Base-by-base conservation (phyloP, 2,888 invertebrate genomes). In the Ethmia dodecea region DNA sequence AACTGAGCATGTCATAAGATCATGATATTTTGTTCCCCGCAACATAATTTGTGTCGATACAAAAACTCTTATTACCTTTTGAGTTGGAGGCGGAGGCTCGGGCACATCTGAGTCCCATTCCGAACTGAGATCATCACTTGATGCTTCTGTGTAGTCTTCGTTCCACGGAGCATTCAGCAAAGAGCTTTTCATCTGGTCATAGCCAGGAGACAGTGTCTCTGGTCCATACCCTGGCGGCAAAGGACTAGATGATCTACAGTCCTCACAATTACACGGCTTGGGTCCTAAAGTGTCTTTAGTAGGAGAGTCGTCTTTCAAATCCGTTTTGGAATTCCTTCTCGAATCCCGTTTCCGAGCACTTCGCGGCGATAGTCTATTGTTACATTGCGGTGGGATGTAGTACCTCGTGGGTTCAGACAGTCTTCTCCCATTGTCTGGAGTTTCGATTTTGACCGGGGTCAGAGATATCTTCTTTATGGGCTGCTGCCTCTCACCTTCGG, bases 81-180 rank as follows among this genome's bases (percentile, higher is more conserved):
- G 73, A 42, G 69, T 71, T 15, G 83, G 79, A 15, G 78, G 77
- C 15, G 76, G 69, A 1, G 83, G 83, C 34, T 91, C 91, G 10
- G 90, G 88, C 5, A 90, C 92, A 73, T 95, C 95, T 1, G 94
- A 94, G 65, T 96, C 95, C 95, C 96, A 96, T 63, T 96, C 96
- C 9, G 95, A 95, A 69, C 94, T 95, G 42, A 96, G 89, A 73
- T 96, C 96, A 71, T 96, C 96, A 64, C 94, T 94, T 49, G 94
- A 94, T n/a, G 94, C 94, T 60, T 95, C 95, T 9, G 94, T 95
- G 70, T 94, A 96, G 60, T 96, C 96, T 43, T 91, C 83, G 16
- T 88, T 88, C 84, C 90, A 88, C 0, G 94, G 94, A 47, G 95
- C 94, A 60, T 93, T 91, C 46, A 94, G 73, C 33, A 95, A 72